Evolutionary conservation across 2,113 vertebrate genomes (phyloP).

Genomic region (Ptilorrhoa leucosticta): DNA sequence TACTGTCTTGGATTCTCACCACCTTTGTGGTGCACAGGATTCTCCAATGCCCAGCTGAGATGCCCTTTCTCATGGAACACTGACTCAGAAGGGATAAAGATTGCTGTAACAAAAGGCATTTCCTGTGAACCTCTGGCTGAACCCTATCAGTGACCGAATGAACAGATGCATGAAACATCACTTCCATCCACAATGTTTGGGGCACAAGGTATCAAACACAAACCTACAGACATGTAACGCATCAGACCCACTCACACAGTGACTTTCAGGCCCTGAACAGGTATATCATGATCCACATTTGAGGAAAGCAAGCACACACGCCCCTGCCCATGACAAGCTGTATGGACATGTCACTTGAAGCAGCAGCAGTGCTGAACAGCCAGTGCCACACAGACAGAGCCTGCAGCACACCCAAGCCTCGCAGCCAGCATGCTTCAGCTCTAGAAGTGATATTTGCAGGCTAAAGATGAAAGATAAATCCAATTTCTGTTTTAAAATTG

Average conservation of each 20-base stretch:
- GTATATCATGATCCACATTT: neutral
- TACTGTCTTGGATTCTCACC: neutral
- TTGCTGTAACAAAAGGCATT: neutral
- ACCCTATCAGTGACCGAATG: accelerated
- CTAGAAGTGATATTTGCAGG: neutral
- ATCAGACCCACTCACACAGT: neutral
- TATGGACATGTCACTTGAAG: accelerated
- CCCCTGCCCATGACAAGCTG: neutral
- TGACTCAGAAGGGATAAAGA: neutral
- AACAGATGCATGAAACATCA: neutral
- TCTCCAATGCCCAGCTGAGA: neutral
- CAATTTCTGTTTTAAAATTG: neutral
- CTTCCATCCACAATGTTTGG: neutral
- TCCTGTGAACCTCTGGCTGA: neutral
- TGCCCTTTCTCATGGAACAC: neutral
- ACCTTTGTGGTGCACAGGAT: neutral
- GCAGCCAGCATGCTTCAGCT: neutral
- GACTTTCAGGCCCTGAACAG: neutral
- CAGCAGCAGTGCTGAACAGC: neutral
- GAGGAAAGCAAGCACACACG: neutral
- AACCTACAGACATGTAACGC: neutral
- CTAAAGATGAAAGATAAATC: neutral
- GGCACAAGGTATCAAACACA: neutral
- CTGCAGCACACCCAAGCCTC: neutral
- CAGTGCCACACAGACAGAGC: neutral